A percentile compares a stretch with the other conserved stretches of the same genome.
Evolutionary conservation across 2,888 invertebrate species (phyloP).

Genomic region (Leptopilina drosophilae): DNA sequence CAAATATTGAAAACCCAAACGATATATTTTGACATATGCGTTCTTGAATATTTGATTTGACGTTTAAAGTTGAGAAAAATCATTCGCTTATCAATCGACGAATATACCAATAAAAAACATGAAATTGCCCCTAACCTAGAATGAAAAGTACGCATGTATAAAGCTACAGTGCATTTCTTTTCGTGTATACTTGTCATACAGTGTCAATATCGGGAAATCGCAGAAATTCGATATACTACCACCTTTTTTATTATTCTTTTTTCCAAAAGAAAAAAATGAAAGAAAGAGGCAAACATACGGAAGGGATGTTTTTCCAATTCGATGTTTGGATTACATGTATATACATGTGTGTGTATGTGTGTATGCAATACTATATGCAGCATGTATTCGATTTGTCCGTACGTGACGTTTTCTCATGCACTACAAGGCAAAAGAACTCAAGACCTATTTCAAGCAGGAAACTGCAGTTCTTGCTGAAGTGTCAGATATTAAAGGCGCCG

Average conservation of each 20-base stretch:
- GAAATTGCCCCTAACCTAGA: not conserved
- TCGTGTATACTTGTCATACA: slow-evolving; percentile 11
- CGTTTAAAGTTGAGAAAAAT: not conserved
- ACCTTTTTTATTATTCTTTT: slow-evolving; percentile 1
- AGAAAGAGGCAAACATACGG: slow-evolving; percentile 14
- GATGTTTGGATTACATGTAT: slow-evolving; percentile 7
- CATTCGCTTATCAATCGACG: slow-evolving; percentile 8
- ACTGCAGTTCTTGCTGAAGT: slow-evolving; percentile 26
- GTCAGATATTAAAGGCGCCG: slow-evolving; percentile 29
- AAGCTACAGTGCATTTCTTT: slow-evolving; percentile 1
- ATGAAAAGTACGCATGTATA: not conserved
- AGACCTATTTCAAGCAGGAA: slow-evolving; percentile 31
- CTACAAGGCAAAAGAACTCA: slow-evolving; percentile 21
- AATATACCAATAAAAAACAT: not conserved
- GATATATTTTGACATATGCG: too few relatives aligned
- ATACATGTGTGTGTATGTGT: not conserved
- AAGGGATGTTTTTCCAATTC: slow-evolving; percentile 35
- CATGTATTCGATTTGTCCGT: slow-evolving; percentile 31
- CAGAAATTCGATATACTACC: slow-evolving; percentile 25
- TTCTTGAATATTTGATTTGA: not conserved
- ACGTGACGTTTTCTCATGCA: slow-evolving; percentile 35
- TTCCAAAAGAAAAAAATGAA: not conserved
- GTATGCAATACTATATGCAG: not conserved
- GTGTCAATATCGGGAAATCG: slow-evolving; percentile 31
- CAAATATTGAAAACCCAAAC: too few relatives aligned